These are phyloP conservation scores for Polymixis flavicincta DNA, from an alignment of 2,888 invertebrate genomes.

Conservation along the genomic window DNA sequence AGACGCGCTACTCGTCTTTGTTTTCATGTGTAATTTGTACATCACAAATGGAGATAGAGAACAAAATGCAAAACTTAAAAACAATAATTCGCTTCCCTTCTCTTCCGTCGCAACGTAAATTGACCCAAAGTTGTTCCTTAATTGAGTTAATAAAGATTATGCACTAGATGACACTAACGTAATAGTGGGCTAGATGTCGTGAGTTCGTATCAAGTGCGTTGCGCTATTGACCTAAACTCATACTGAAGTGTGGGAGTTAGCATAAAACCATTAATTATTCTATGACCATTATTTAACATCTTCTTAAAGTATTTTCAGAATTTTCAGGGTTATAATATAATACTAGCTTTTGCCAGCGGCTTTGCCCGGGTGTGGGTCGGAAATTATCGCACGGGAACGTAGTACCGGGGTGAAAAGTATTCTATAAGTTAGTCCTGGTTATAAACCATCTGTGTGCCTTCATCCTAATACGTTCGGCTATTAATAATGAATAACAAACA, in stretches of 20 bases:
- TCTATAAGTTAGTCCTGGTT: too few relatives aligned
- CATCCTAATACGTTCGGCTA: too few relatives aligned
- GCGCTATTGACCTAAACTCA: constrained; percentile 29
- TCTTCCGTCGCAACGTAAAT: constrained; percentile 44
- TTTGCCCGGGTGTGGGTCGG: too few relatives aligned
- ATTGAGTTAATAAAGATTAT: constrained; percentile 49
- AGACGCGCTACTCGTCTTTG: constrained; percentile 9
- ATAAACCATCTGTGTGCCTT: too few relatives aligned
- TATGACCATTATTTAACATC: background rate
- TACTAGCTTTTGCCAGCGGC: too few relatives aligned
- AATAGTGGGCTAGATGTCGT: constrained; percentile 24
- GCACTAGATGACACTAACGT: constrained; percentile 2
- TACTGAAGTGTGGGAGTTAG: background rate
- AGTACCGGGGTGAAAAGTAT: too few relatives aligned
- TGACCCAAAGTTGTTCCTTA: constrained; percentile 44
- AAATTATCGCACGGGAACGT: too few relatives aligned
- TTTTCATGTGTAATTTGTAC: constrained; percentile 20
- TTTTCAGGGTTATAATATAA: too few relatives aligned
- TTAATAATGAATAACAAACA: too few relatives aligned
- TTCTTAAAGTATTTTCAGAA: background rate
- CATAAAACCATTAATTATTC: constrained; percentile 1
- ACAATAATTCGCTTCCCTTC: constrained; percentile 30
- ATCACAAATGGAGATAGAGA: constrained; percentile 27
- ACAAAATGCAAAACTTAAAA: constrained; percentile 36
- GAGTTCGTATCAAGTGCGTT: constrained; percentile 23